Base-by-base conservation (phyloP, 2,888 invertebrate species). In the Mimas tiliae region DNA sequence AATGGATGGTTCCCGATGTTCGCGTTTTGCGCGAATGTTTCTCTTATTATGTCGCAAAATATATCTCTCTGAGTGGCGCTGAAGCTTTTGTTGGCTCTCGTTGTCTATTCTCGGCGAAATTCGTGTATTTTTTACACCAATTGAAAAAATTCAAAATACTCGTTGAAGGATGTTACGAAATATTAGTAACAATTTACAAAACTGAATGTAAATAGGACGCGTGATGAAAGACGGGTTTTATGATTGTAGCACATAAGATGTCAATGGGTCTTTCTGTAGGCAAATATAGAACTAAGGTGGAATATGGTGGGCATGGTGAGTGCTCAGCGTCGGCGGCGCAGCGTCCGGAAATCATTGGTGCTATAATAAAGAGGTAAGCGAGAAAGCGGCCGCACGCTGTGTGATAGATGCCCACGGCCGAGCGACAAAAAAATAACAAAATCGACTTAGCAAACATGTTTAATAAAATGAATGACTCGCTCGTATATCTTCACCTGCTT, bases 401-500 rank as follows among this genome's bases (percentile, higher is more conserved):
- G 93, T 92, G 93, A 93, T 92, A 89, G 92, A 93, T 93, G 92
- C 89, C 79, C 86, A 80, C 81, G 81, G 82, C 78, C 81, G 82
- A 86, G 80, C 90, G 87, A 90, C 90, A 91, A 92, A 92, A 89
- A 87, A 91, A 90, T 84, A 89, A 91, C 88, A 91, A 91, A 90
- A 90, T 90, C 90, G 91, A 89, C 91, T 91, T 90, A 92, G 91
- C 91, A 89, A 90, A 90, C 92, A 93, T 92, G 92, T 91, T 90
- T 91, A 87, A 92, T 93, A 93, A 91, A 93, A 92, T 87, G 90
- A 92, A 93, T 90, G 91, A 91, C 91, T 87, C 87, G 85, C 85
- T 86, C 91, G 87, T 93, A 92, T 92, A 93, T 93, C 92, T 92
- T 92, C 93, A 93, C 93, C 93, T 93, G 93, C 92, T 91, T 92